Evolutionary conservation across 2,797 vertebrate species (phyloP), one percentile per base, ranked within the genome.

Genomic region (Setipinna tenuifilis): DNA sequence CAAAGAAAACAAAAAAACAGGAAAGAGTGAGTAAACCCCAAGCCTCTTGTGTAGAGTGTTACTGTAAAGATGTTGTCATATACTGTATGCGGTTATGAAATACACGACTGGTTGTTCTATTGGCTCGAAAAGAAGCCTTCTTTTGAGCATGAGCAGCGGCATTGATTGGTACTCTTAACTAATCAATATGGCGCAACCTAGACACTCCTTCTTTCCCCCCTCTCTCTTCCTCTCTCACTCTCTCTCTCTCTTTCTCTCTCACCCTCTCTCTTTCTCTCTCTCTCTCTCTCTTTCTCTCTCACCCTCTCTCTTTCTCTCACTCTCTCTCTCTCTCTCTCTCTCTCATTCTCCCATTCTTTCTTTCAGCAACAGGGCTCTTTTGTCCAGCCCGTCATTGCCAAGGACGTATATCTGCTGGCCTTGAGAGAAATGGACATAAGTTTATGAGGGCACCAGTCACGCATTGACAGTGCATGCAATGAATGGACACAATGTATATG

Each of bases 131-230:
- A 91, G 89, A 87, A 86, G 85, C 87, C 85, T 28, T 17, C 84
- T 80, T 84, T 91, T 83, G 81, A 87, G 88, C 89, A 90, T 23
- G 88, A 91, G 89, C 88, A 46, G 84, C 86, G 86, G 88, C 90
- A 93, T 93, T 89, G 91, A 93, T 91, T 94, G 83, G 88, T 89
- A 89, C 91, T 92, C 92, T 93, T 91, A 93, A 91, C 91, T 91
- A 92, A 94, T 95, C 94, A 91, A 93, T 94, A 93, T 84, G 82
- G 86, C 88, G 84, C 84, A 87, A 54, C 87, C 62, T 81, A 68
- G 25, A 50, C 90, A 88, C 82, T 84, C 82, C 84, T 46, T 1
- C 7, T 10, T 17, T 44, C 6, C 9, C 9, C 6, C 44, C 58
- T 61, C 17, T 61, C 58, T 44, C 35, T 21, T 19, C 21, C 71